Conservation (phyloP, 1,140 invertebrate genomes). For the Pseudomyrmex flavicornis region DNA sequence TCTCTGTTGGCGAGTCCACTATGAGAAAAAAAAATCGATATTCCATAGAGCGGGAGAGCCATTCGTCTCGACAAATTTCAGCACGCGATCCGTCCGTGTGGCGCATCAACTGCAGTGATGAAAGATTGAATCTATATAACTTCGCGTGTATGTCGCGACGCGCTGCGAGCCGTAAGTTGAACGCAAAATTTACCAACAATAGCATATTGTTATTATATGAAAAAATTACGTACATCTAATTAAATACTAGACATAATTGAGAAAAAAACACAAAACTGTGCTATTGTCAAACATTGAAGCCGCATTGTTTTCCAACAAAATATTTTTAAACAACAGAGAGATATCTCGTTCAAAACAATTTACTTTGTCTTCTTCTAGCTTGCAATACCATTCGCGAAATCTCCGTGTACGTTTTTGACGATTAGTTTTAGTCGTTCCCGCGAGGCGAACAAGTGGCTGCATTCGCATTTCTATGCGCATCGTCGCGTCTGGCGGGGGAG, state of each 20-base stretch:
- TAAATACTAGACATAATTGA: background rate
- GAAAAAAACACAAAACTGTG: no score
- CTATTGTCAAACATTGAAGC: background rate
- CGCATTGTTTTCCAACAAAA: background rate
- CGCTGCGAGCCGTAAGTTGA: background rate
- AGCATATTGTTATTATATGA: background rate
- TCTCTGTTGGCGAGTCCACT: background rate
- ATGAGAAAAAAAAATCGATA: constrained; percentile 10
- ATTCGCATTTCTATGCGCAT: constrained; percentile 25
- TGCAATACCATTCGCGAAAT: constrained; percentile 6
- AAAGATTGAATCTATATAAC: constrained; percentile 13
- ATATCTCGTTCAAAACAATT: background rate
- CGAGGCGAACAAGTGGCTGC: constrained; percentile 34
- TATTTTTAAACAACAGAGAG: background rate
- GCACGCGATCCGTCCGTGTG: background rate
- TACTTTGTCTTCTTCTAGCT: constrained; percentile 31
- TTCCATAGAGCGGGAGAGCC: background rate
- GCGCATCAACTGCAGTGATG: background rate
- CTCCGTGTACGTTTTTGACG: background rate
- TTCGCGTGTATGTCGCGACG: background rate
- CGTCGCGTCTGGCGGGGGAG: constrained; percentile 33
- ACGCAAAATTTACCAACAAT: background rate
- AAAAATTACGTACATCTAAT: background rate
- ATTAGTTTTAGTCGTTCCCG: constrained; percentile 34
- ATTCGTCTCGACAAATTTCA: constrained; percentile 49